Conservation (phyloP, 2,888 invertebrate species). For the Aporophyla lueneburgensis region DNA sequence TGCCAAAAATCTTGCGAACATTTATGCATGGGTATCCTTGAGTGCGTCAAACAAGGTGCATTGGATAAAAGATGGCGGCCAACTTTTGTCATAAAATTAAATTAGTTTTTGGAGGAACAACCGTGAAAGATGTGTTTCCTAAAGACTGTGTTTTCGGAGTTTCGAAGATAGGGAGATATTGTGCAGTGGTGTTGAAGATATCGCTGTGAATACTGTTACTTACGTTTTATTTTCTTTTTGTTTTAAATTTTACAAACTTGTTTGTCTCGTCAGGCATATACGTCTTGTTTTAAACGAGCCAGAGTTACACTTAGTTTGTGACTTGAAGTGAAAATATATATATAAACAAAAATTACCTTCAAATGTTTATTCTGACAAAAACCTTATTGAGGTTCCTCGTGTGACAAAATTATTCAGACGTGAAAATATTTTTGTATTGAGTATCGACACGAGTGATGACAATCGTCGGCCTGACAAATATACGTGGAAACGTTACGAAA, state of each 20-base stretch:
- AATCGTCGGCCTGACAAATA: too few species aligned
- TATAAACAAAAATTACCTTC: too few species aligned
- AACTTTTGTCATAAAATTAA: slow-evolving; percentile 63
- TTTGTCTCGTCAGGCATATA: neutral
- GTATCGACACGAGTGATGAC: too few species aligned
- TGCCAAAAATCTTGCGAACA: slow-evolving; percentile 72
- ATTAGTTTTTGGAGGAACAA: slow-evolving; percentile 54
- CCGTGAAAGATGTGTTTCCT: slow-evolving; percentile 24
- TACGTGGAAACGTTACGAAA: neutral
- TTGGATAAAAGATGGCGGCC: slow-evolving; percentile 46
- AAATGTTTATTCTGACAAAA: too few species aligned
- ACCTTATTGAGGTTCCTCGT: too few species aligned
- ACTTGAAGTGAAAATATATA: too few species aligned
- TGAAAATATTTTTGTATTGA: too few species aligned
- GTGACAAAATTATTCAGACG: too few species aligned
- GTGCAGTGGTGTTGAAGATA: slow-evolving; percentile 1
- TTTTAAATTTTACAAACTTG: neutral
- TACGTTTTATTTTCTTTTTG: neutral
- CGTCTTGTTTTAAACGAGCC: too few species aligned
- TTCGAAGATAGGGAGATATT: slow-evolving; percentile 6
- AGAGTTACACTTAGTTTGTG: too few species aligned
- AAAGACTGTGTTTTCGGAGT: slow-evolving; percentile 39
- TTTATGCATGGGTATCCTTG: slow-evolving; percentile 60
- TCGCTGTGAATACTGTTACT: too few species aligned
- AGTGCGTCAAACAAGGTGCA: slow-evolving; percentile 59